Evolutionary conservation across 2,113 vertebrate species (phyloP).

Genomic region (Cryptomyrus ogoouensis): DNA sequence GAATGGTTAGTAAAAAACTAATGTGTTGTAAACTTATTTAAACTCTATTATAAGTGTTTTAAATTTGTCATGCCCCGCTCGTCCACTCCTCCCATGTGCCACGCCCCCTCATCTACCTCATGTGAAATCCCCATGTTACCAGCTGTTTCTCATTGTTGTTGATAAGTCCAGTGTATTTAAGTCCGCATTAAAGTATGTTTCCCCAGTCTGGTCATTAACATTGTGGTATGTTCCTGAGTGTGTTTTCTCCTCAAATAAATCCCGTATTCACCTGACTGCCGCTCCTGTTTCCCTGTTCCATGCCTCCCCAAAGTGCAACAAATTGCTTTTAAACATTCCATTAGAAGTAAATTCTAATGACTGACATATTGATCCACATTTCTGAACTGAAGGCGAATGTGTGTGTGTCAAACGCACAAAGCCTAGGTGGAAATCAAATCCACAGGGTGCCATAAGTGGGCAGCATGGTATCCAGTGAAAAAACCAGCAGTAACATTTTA

Average conservation of each 20-base stretch:
- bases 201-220: too few relatives aligned
- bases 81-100: too few relatives aligned
- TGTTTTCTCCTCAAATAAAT: too few relatives aligned
- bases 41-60: not conserved
- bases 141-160: too few relatives aligned
- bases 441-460: not conserved
- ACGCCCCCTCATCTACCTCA: too few relatives aligned
- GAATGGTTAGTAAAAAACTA: not conserved
- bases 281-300: too few relatives aligned
- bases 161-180: too few relatives aligned
- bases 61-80: not conserved
- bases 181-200: too few relatives aligned
- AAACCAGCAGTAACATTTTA: not conserved
- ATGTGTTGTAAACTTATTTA: not conserved
- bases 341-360: not conserved
- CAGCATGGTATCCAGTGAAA: not conserved
- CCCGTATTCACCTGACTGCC: too few relatives aligned
- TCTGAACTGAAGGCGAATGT: not conserved
- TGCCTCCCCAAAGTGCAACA: not conserved
- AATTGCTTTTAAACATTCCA: not conserved
- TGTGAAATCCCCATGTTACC: too few relatives aligned
- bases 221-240: too few relatives aligned
- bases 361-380: not conserved
- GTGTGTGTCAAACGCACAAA: not conserved
- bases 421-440: not conserved